Base-by-base conservation (phyloP, 2,113 vertebrate species). In the Mellivora capensis region DNA sequence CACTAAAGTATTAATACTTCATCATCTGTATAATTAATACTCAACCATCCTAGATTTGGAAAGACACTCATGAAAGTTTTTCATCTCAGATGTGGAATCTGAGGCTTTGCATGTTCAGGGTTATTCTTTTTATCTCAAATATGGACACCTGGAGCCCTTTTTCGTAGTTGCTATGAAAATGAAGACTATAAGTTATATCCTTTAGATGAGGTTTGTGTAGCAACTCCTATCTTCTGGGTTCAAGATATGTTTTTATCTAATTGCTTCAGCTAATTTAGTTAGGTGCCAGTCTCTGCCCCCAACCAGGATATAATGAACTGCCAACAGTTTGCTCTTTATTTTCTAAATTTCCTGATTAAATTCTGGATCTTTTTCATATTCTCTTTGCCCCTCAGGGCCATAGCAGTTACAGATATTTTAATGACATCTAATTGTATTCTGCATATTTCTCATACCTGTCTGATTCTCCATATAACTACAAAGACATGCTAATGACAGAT, bases 1-100 rank as follows among this genome's bases (percentile, higher is more conserved):
- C 94, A 96, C 71, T 88, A 82, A 96, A 93, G 39, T 95, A 96
- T 90, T 96, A 94, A 87, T 96, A 96, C 69, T 90, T 95, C 34
- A 90, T 94, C 83, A 94, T 92, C 74, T 97, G 81, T 91, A 62
- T 94, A 97, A 98, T 98, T 93, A 92, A 93, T 96, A 97, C 64
- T 92, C 96, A 96, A 42, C 69, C 90, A 67, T 82, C 7, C 37
- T 95, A 83, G 83, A 90, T 95, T 94, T 96, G 87, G 84, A 94
- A 95, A 81, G 90, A 85, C 7, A 87, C 67, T 89, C 49, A 96
- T 17, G 69, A 77, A 23, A 82, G 37, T 61, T 74, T 93, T 90
- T 91, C 76, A 95, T 79, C 14, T 95, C 61, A 89, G 72, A 72
- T 91, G 37, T 83, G 27, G 67, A 90, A 54, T 92, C 44, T 69